Evolutionary conservation across 1,140 invertebrate species (phyloP), one percentile per base, ranked within the genome.

Genomic region (Mactra quadrangularis): DNA sequence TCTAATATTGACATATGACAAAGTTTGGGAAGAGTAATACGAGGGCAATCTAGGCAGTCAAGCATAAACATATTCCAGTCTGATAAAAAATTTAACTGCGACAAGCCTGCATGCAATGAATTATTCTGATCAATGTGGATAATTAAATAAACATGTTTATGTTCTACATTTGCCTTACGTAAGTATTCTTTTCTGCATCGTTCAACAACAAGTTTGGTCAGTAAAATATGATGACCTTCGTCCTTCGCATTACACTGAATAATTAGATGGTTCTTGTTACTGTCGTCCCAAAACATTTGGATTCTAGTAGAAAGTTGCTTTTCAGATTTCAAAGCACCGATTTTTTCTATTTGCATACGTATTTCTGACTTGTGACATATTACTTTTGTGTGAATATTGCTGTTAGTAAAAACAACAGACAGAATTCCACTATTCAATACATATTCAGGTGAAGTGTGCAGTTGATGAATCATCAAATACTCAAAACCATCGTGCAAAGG

Each of bases 281-380:
- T 50, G 25, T 60, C 47, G 62, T 72, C 19, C 84, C 84, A 89
- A 53, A 85, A 89, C 0, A 75, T n/a, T 45, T 86, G 64, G 1
- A 89, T 62, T 62, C 52, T 82, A 1, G 35, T 59, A 31, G 76
- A 52, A 15, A 89, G 70, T 3, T 86, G 85, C 74, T 87, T 89
- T 74, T 89, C 87, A 22, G 87, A 87, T 70, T 85, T 86, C 33
- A 89, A 89, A 19, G 83, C 70, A n/a, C 85, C 74, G 0, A 89
- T 17, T 66, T 83, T 86, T 70, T 86, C 85, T 27, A 72, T 50
- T n/a, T 84, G 82, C 6, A 77, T 22, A 27, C 29, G 25, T 9
- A 50, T 1, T 31, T 17, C 31, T 52, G 55, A 6, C 1, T 53
- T 31, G 19, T 38, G 45, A 15, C 1, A 11, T 15, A 50, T 15